These are phyloP conservation scores for Tridacna crocea DNA, from an alignment of 2,888 invertebrate species.

Conservation along the genomic window DNA sequence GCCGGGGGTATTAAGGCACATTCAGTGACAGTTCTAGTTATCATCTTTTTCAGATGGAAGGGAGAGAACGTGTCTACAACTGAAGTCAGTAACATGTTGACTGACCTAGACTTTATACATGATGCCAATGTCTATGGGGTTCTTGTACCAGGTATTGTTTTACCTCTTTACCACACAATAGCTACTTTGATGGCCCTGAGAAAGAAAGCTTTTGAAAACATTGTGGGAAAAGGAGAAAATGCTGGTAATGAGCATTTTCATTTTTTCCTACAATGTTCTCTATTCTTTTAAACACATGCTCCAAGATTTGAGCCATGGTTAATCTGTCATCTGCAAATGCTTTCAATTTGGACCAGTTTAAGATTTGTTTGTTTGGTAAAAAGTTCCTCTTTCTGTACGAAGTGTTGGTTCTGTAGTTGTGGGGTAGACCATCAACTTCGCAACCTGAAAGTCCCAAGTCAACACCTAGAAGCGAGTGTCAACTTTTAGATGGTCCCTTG, in stretches of 20 bases:
- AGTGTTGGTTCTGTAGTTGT: too few relatives aligned
- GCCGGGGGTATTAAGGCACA: too few relatives aligned
- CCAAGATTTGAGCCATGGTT: too few relatives aligned
- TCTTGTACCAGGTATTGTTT: slow-evolving; percentile 71
- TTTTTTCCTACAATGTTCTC: slow-evolving; percentile 1
- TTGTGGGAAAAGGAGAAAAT: neutral
- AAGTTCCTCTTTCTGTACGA: too few relatives aligned
- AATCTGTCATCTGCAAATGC: too few relatives aligned
- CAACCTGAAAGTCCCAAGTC: too few relatives aligned
- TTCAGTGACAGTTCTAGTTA: too few relatives aligned
- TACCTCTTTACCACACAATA: neutral
- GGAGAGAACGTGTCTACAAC: slow-evolving; percentile 82
- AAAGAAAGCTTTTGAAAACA: neutral
- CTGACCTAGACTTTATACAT: slow-evolving; percentile 69
- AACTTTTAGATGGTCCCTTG: too few relatives aligned
- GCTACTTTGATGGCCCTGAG: neutral
- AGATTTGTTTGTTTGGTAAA: too few relatives aligned
- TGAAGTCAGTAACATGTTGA: slow-evolving; percentile 78
- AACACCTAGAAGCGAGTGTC: too few relatives aligned
- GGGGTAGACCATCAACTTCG: too few relatives aligned
- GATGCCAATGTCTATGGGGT: slow-evolving; percentile 81
- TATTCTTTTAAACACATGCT: neutral
- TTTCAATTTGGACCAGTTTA: too few relatives aligned
- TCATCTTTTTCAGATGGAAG: slow-evolving; percentile 76
- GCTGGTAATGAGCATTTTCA: slow-evolving; percentile 2